Conservation (phyloP, 2,797 vertebrate genomes). For the Phataginus tricuspis region DNA sequence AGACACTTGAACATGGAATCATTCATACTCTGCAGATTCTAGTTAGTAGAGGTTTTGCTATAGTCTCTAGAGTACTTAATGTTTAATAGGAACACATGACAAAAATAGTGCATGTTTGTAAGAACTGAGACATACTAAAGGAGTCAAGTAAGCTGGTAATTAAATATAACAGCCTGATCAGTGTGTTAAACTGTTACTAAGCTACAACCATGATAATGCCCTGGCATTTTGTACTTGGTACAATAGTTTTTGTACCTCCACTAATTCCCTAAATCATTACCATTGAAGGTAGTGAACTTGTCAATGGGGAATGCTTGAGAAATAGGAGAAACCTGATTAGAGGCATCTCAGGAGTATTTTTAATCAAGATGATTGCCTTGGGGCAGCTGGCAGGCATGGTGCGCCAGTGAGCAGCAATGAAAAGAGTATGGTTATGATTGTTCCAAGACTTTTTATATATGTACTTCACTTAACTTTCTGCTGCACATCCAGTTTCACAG, state of each 20-base stretch:
- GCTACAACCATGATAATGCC: background rate
- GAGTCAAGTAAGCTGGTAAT: background rate
- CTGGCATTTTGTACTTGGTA: conserved; percentile 15
- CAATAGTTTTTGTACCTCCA: background rate
- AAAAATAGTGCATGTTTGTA: background rate
- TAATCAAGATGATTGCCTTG: conserved; percentile 59
- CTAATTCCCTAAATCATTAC: conserved; percentile 13
- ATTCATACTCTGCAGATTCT: background rate
- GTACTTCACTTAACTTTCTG: background rate
- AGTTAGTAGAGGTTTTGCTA: background rate
- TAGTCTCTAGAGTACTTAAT: background rate
- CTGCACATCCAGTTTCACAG: background rate
- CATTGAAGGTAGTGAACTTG: background rate
- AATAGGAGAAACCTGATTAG: conserved; percentile 48
- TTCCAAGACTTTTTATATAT: background rate
- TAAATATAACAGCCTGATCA: background rate
- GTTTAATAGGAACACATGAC: background rate
- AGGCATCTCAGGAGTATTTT: conserved; percentile 36
- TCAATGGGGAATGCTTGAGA: background rate
- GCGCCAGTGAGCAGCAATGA: conserved; percentile 33
- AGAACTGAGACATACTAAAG: conserved; percentile 17
- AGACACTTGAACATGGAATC: background rate
- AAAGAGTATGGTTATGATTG: conserved; percentile 30
- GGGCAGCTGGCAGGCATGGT: background rate
- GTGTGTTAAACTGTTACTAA: conserved; percentile 20